Evolutionary conservation across 37 sponge, comb jelly and placozoan species (phyloP).

Genomic region (Mnemiopsis leidyi): DNA sequence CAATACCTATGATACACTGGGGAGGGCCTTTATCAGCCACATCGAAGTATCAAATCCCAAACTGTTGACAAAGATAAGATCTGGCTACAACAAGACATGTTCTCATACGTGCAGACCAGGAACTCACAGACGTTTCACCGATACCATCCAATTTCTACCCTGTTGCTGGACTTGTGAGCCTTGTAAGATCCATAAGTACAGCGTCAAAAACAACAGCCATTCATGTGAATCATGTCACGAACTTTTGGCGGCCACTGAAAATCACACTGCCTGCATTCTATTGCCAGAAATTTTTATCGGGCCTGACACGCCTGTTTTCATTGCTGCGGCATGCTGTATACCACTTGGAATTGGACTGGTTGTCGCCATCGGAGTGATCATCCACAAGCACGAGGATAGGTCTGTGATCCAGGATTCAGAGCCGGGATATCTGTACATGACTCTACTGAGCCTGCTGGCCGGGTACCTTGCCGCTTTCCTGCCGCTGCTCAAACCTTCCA

Average conservation of each 20-base stretch:
- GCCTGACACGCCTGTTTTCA: not conserved
- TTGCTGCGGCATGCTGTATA: not conserved
- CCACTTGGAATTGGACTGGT: not conserved
- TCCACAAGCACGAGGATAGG: not conserved
- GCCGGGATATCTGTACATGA: constrained; percentile 11
- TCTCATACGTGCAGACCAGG: constrained; percentile 22
- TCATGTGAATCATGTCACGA: not conserved
- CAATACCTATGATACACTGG: not conserved
- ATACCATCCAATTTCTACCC: not conserved
- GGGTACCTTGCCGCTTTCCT: not conserved
- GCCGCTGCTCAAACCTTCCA: constrained; percentile 1
- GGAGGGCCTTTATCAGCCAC: not conserved
- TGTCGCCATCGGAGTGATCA: not conserved
- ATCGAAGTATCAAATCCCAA: not conserved
- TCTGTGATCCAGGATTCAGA: constrained; percentile 49
- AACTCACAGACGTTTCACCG: not conserved
- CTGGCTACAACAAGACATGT: not conserved
- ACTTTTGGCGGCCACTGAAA: not conserved
- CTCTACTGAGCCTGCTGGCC: not conserved
- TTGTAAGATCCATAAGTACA: not conserved
- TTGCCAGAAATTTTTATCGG: not conserved
- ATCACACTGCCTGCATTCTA: not conserved
- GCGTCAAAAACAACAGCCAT: not conserved
- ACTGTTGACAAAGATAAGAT: not conserved
- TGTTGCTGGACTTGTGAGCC: constrained; percentile 19